Base-by-base conservation (phyloP, 2,113 vertebrate genomes). In the Ammodytes marinus region DNA sequence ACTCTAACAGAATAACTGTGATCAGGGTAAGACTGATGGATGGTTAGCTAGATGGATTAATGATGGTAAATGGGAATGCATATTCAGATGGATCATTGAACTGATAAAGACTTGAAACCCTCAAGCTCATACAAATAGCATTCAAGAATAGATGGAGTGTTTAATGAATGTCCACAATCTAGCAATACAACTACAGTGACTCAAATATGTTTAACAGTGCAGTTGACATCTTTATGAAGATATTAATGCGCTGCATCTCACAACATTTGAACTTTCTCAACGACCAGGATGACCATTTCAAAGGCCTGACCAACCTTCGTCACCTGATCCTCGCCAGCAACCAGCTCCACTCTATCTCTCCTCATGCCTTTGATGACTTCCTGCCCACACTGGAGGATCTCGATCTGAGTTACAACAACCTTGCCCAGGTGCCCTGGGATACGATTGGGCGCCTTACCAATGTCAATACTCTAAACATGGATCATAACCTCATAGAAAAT, bases 331-430 rank as follows among this genome's bases (percentile, higher is more conserved):
- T 99, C 6, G 97, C 97, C 61, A 99, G 97, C 95, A 99, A 99
- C 72, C 98, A 99, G 82, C 87, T 99, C 2, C 96, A 94, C 27
- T 95, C 92, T 43, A 96, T 99, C 83, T 97, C 97, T 0, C 96
- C 97, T 0, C 82, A 94, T 0, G 96, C 98, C 0, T 83, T 99
- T 83, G 97, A 99, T 0, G 97, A 99, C 77, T 99, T 98, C 40
- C 68, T 96, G 0, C 95, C 96, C 72, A 97, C 96, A 0, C 92
- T 99, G 0, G 98, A 99, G 85, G 98, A 99, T 46, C 79, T 99
- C 4, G 98, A 99, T n/a, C 86, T 99, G 8, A 98, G 97, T n/a
- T 99, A 99, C 87, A 99, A 99, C 80, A 99, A 99, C 8, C 86
- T 99, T 0, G 96, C 95, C 0, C 90, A 97, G 0, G 93, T 97